Conservation (phyloP, 2,797 vertebrate species). For the Euthynnus affinis region DNA sequence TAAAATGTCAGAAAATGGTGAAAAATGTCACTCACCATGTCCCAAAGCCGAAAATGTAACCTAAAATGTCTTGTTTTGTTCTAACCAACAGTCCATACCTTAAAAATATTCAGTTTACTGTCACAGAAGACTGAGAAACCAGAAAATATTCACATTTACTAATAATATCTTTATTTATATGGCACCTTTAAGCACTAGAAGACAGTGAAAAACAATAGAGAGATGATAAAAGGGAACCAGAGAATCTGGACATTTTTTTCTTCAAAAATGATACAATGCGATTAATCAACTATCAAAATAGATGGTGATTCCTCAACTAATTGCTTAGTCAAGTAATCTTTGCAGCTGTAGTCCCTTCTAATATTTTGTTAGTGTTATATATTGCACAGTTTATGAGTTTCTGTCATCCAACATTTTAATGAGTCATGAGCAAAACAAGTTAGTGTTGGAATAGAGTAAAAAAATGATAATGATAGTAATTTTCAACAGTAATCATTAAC, state of each 20-base stretch:
- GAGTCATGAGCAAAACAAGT: neutral
- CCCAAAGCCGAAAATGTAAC: neutral
- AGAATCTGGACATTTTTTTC: too few relatives aligned
- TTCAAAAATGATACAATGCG: too few relatives aligned
- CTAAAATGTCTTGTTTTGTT: neutral
- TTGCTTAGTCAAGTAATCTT: too few relatives aligned
- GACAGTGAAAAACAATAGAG: too few relatives aligned
- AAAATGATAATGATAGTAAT: neutral
- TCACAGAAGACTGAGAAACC: neutral
- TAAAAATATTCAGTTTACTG: neutral
- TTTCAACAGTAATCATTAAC: too few relatives aligned
- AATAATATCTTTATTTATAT: too few relatives aligned
- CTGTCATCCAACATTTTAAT: neutral
- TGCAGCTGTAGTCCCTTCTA: neutral
- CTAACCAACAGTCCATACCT: neutral
- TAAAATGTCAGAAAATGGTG: too few relatives aligned
- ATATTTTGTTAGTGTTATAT: neutral
- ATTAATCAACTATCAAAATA: too few relatives aligned
- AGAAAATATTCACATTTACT: too few relatives aligned
- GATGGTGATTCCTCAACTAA: too few relatives aligned
- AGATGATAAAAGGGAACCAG: too few relatives aligned
- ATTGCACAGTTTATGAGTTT: neutral
- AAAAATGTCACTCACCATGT: neutral
- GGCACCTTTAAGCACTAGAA: too few relatives aligned
- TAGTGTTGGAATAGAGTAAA: neutral